Evolutionary conservation across 2,888 invertebrate genomes (phyloP), one percentile per base, ranked within the genome.

Genomic region (Psylliodes chrysocephalus): DNA sequence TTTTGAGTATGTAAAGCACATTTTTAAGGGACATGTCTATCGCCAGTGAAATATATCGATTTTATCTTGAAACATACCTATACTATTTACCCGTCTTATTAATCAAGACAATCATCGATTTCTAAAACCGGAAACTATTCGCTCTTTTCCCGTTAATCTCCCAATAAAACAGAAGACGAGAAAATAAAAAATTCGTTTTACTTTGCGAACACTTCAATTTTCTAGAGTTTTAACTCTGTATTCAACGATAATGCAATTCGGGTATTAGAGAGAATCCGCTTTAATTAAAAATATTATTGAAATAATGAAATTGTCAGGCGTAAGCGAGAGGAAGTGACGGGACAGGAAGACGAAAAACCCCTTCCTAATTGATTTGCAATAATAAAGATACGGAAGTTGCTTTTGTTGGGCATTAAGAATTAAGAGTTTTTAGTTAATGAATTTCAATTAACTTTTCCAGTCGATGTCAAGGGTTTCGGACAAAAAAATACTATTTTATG

Each of bases 141-240:
- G 65, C 62, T 51, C 60, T 68, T 68, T 68, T 68, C 66, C 63
- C 63, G 66, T 66, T 66, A 68, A 66, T 22, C 22, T 22, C 6
- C 22, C 6, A 22, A n/a, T n/a, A n/a, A n/a, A n/a, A n/a, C 38
- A 2, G 38, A 15, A 40, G 38, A 15, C 47, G 49, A 28, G 14
- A 8, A 25, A 7, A 70, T 22, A 66, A 68, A 56, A 60, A 33
- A 33, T 60, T 60, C 55, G 42, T 56, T 55, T 49, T 55, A 47
- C 46, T 33, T 25, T 40, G 60, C 60, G 33, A 52, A 38, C 33
- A 52, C 42, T 51, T 52, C 51, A 60, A 44, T 64, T 64, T 60
- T 60, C 38, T 53, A 22, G 64, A 64, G 60, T 51, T n/a, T 62
- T 56, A 22, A 51, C 25, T 51, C 51, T 12, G 51, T 52, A 46